phyloP scores from a whole-genome alignment of 2,113 vertebrate genomes.

The Pelecanoides urinatrix region DNA sequence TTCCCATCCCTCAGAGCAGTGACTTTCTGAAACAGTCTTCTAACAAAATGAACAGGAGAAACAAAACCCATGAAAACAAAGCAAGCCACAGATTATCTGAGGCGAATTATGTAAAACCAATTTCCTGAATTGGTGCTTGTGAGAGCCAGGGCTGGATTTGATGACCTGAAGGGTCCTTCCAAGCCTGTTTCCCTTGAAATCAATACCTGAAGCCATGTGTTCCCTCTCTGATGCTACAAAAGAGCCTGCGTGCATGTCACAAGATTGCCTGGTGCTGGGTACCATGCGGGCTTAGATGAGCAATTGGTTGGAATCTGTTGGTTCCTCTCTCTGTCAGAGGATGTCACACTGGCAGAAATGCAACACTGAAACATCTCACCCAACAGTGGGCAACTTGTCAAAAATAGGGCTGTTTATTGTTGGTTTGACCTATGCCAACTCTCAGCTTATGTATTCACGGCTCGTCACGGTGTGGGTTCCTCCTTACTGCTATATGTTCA shows the following conservation, averaged over 20 bases:
- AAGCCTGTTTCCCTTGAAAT: background rate
- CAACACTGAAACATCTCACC: background rate
- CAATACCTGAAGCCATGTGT: background rate
- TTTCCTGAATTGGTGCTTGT: background rate
- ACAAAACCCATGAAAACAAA: background rate
- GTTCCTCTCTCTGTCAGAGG: background rate
- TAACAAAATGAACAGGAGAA: background rate
- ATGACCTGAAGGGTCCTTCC: background rate
- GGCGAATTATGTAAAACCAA: background rate
- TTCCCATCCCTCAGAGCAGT: background rate
- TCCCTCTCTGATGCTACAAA: background rate
- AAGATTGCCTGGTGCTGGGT: background rate
- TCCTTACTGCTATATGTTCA: background rate
- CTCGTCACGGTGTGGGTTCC: fast-evolving
- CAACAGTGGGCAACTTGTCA: background rate
- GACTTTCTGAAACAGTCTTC: background rate
- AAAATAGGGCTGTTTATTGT: background rate
- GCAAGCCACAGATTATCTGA: background rate
- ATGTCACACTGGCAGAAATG: background rate
- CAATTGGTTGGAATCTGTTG: background rate
- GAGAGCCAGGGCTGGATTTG: background rate
- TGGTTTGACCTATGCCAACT: background rate
- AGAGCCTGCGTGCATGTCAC: background rate
- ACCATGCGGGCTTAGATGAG: background rate
- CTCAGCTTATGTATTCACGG: background rate